Percentiles rank a stretch among this genome's conserved stretches.
These are phyloP conservation scores for Drosophila auraria DNA, from an alignment of 1,140 invertebrate species.

Conservation along the genomic window DNA sequence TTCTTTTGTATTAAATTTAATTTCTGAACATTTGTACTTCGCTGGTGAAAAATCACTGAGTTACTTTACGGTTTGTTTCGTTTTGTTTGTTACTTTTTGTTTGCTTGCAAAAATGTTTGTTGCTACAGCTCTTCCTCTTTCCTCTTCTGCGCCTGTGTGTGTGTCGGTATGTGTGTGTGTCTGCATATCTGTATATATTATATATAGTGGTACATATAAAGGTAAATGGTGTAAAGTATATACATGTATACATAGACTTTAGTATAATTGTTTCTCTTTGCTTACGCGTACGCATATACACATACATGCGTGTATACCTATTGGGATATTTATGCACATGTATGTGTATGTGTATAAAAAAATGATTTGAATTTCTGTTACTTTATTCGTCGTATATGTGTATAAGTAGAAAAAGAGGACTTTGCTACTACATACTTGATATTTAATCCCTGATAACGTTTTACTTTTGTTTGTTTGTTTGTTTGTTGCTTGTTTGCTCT, in stretches of 20 bases:
- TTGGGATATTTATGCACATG: constrained; percentile 22
- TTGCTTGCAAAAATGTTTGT: constrained; percentile 21
- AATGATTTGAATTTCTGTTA: constrained; percentile 49
- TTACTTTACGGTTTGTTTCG: constrained; percentile 69
- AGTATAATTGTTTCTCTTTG: constrained; percentile 35
- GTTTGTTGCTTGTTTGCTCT: constrained; percentile 43
- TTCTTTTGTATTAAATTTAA: constrained; percentile 37
- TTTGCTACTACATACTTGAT: constrained; percentile 73
- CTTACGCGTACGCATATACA: constrained; percentile 10
- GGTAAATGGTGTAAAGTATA: constrained; percentile 54
- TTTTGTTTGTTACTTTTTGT: constrained; percentile 33
- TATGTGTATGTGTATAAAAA: constrained; percentile 39
- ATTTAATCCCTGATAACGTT: constrained; percentile 82
- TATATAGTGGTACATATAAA: constrained; percentile 38
- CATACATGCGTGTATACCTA: constrained; percentile 12
- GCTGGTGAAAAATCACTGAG: constrained; percentile 84
- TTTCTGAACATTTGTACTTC: constrained; percentile 83
- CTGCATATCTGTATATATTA: constrained; percentile 32
- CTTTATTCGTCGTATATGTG: constrained; percentile 49
- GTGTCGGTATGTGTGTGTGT: constrained; percentile 5
- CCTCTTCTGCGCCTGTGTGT: constrained; percentile 10
- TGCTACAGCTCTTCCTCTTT: too few species aligned
- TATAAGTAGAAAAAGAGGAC: constrained; percentile 66
- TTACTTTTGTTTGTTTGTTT: constrained; percentile 69
- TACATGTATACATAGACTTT: constrained; percentile 53